A percentile compares a stretch with the other conserved stretches of the same genome.
These are phyloP conservation scores for Patella vulgata DNA, from an alignment of 1,140 invertebrate species.

Conservation along the genomic window DNA sequence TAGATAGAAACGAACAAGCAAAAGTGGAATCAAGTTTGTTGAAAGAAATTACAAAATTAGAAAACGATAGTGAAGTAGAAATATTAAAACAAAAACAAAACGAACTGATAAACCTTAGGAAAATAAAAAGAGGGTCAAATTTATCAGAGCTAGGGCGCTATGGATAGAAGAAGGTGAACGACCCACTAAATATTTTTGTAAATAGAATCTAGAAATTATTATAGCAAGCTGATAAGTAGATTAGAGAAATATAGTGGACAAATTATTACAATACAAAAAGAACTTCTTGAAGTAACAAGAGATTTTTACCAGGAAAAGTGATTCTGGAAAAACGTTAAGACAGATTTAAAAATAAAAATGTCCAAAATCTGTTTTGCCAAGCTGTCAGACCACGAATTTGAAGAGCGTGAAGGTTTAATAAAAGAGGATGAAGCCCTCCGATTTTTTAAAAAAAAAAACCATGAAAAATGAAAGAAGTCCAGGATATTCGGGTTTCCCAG, in stretches of 20 bases:
- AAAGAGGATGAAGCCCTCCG: too few relatives aligned
- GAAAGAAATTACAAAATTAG: too few relatives aligned
- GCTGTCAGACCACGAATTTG: not conserved
- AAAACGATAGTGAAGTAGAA: too few relatives aligned
- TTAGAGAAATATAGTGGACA: slow-evolving; percentile 6
- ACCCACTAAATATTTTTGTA: slow-evolving; percentile 16
- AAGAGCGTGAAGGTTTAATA: slow-evolving; percentile 4
- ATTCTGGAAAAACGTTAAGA: too few relatives aligned
- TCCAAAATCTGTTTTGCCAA: not conserved
- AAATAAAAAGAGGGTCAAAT: slow-evolving; percentile 13
- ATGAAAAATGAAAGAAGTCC: slow-evolving; percentile 11
- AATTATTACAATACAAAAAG: slow-evolving; percentile 4
- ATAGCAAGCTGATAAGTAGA: slow-evolving; percentile 12
- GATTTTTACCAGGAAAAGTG: slow-evolving; percentile 7
- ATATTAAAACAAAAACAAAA: slow-evolving; percentile 6
- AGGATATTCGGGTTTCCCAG: slow-evolving; percentile 1
- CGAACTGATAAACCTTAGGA: slow-evolving; percentile 3
- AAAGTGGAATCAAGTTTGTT: too few relatives aligned
- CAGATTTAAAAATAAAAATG: slow-evolving; percentile 2
- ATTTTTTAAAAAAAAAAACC: slow-evolving; percentile 7
- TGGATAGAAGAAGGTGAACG: slow-evolving; percentile 20
- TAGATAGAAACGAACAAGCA: too few relatives aligned
- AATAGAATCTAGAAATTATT: slow-evolving; percentile 12
- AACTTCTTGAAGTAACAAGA: slow-evolving; percentile 7
- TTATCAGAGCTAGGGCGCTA: slow-evolving; percentile 12